phyloP scores from a whole-genome alignment of 2,113 vertebrate genomes.

The Thalassarche chlororhynchos region DNA sequence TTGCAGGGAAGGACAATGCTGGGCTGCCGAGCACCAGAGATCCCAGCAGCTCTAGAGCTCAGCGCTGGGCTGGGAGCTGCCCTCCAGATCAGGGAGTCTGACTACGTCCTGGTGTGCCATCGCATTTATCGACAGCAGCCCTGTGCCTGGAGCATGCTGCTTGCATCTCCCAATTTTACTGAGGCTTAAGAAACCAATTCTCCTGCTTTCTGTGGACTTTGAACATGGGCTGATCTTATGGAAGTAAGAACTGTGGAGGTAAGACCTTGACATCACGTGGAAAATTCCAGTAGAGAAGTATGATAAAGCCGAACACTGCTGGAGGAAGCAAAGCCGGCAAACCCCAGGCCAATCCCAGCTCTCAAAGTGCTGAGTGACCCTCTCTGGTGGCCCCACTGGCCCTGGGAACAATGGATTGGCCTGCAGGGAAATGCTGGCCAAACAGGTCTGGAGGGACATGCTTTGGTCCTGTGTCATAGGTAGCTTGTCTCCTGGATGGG shows the following conservation, averaged over 20 bases:
- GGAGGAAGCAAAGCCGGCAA: not conserved
- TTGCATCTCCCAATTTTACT: not conserved
- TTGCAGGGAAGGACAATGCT: not conserved
- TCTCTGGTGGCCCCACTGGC: not conserved
- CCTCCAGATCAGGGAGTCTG: not conserved
- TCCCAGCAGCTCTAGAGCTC: not conserved
- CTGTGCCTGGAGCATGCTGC: not conserved
- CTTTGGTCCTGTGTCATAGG: not conserved
- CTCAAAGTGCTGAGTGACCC: not conserved
- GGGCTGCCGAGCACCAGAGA: not conserved
- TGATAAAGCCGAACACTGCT: not conserved
- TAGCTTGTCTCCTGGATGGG: not conserved
- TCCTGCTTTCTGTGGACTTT: not conserved
- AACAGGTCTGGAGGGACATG: not conserved
- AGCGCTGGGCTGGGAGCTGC: not conserved
- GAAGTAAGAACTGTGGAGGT: not conserved
- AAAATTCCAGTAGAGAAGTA: not conserved
- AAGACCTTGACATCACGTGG: not conserved
- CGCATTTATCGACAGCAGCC: accelerated
- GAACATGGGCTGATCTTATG: not conserved
- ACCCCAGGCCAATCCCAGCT: not conserved
- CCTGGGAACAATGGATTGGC: not conserved
- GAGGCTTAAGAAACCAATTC: not conserved
- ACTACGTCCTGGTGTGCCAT: not conserved
- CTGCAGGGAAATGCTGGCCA: not conserved